Base-by-base conservation (phyloP, 2,113 vertebrate species). In the Bos indicus region DNA sequence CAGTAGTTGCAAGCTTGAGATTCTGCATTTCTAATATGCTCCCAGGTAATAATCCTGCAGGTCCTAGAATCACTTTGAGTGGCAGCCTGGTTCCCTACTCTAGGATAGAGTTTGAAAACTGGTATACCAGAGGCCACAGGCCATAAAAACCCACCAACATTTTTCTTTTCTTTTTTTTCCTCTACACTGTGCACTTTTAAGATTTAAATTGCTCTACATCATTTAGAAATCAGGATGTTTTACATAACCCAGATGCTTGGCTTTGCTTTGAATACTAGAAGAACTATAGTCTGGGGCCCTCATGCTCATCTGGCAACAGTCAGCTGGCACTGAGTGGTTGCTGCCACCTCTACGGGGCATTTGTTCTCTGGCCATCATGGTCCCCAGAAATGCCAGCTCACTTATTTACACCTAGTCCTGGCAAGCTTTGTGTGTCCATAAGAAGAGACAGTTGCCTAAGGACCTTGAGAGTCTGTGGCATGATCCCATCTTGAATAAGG, bases 161-260 rank as follows among this genome's bases (percentile, higher is more conserved):
- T 60, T 64, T 36, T 51, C 15, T 36, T 30, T 33, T 11, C 46
- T 43, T 62, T 13, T 30, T 21, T 15, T 40, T 40, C 17, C 16
- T 33, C 54, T 28, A n/a, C 26, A 51, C 33, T 62, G 51, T 92
- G 43, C 82, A 83, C 26, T 89, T 96, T 94, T 96, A 84, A 83
- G 82, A 25, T 92, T 74, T 91, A 77, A 64, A 54, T 33, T 88
- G 23, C 19, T 91, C 56, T 74, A 57, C 30, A 40, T 62, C 25
- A 54, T 52, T 94, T 87, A 90, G 64, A 95, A 94, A 48, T 77
- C 14, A 57, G 71, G 90, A 25, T 80, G 17, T 64, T 88, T 86
- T 67, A 59, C 81, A 59, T 30, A 92, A 64, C 15, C 46, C 23
- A 59, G 77, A 52, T 52, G 52, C 21, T 94, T 52, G 36, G 57